Evolutionary conservation across 53 echinoderm and acorn worm species (phyloP), one percentile per base, ranked within the genome.

Genomic region (Actinopyga echinites): DNA sequence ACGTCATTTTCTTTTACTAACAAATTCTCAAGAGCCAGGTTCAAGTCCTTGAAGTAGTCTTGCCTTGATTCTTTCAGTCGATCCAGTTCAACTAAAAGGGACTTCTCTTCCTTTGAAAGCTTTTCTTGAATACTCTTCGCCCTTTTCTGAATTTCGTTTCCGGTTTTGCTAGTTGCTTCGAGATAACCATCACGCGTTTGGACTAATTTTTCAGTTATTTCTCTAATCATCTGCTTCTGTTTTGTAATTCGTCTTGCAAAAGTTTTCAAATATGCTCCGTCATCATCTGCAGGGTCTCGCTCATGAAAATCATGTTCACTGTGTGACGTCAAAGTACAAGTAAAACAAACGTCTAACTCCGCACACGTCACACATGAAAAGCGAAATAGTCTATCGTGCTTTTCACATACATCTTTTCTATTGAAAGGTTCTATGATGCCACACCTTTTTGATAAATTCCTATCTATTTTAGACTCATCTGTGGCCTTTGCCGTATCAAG

Each of bases 11-110:
- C 55, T 77, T 32, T 77, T 5, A 49, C 32, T 54, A 56, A 53
- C 32, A 54, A 20, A n/a, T 54, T 53, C 21, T 77, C 77, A 29
- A 49, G 77, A 33, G 77, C 77, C 49, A 77, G 17, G 15, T 55
- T n/a, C 4, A 77, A 54, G 45, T 77, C 77, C 32, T 53, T 77
- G 26, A 77, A 77, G 31, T 77, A 77, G 0, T 77, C 56, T 12
- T 29, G 25, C 23, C 77, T 77, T 19, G 77, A 77, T 8, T 28
- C 10, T 26, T 23, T 25, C 77, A 77, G 31, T 5, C 31, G 30
- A 32, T 30, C 45, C 8, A 77, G 26, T 77, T 77, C 77, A 19
- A 31, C n/a, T 43, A 77, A 23, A 32, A 77, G 77, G 9, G 30
- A 23, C 28, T 15, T 55, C 31, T 53, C 77, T 56, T 77, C 77